A percentile compares a stretch with the other conserved stretches of the same genome.
phyloP scores from a whole-genome alignment of 2,113 vertebrate species.

The Burhinus bistriatus region DNA sequence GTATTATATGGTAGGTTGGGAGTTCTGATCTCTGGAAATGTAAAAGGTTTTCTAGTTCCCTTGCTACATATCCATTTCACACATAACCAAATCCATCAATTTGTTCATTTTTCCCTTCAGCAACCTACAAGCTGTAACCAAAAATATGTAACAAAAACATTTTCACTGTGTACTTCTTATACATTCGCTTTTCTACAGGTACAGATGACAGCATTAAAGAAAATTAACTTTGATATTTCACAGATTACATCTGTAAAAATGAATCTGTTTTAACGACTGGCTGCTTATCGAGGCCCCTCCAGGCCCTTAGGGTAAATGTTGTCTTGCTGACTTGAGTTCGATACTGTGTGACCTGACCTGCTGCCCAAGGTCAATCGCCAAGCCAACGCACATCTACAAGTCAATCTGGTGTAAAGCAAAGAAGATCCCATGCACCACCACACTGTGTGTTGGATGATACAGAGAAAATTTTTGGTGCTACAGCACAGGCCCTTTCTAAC shows the following conservation, averaged over 20 bases:
- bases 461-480: neutral
- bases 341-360: neutral
- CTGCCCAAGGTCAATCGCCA: neutral
- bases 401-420: neutral
- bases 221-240: conserved; percentile 40
- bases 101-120: conserved; percentile 62
- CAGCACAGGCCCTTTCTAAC: accelerated
- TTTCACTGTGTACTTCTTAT: neutral
- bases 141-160: conserved; percentile 54
- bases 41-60: conserved; percentile 66
- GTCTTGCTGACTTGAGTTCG: neutral
- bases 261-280: neutral
- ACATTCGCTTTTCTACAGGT: conserved; percentile 34
- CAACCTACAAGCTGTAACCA: conserved; percentile 59
- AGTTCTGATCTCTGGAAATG: conserved; percentile 63
- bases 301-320: neutral
- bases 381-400: neutral
- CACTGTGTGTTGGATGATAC: accelerated
- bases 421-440: neutral
- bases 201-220: conserved; percentile 17
- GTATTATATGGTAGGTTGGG: conserved; percentile 47
- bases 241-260: conserved; percentile 34
- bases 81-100: conserved; percentile 70
- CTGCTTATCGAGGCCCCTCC: neutral
- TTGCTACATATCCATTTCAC: conserved; percentile 71